These are phyloP conservation scores for Notothenia rossii DNA, from an alignment of 2,113 vertebrate species.

Conservation along the genomic window DNA sequence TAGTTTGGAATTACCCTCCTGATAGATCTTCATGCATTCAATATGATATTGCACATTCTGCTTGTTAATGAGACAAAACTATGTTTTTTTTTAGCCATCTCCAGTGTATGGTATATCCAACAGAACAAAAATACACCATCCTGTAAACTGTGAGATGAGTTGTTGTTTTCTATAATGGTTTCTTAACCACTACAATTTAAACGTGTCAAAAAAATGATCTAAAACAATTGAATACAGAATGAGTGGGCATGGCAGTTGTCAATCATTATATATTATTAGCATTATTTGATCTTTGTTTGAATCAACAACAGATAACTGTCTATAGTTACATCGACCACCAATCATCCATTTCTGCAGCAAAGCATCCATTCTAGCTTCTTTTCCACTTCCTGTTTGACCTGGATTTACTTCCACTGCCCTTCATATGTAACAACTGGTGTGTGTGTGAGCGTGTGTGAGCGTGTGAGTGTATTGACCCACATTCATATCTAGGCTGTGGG, in stretches of 20 bases:
- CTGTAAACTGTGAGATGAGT: slow-evolving; percentile 14
- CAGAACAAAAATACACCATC: neutral
- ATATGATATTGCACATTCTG: neutral
- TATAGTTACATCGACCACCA: neutral
- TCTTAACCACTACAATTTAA: neutral
- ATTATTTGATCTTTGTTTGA: neutral
- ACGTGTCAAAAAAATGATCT: too few relatives aligned
- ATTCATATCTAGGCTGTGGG: slow-evolving; percentile 65
- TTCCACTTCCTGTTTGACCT: slow-evolving; percentile 58
- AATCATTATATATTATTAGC: neutral
- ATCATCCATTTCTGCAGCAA: neutral
- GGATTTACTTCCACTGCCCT: slow-evolving; percentile 40
- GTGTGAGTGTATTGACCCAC: slow-evolving; percentile 68
- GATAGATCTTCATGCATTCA: neutral
- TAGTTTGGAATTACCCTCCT: neutral
- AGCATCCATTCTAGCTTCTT: neutral
- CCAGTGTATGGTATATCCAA: neutral
- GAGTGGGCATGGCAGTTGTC: neutral
- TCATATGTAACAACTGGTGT: slow-evolving; percentile 50
- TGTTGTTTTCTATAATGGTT: neutral
- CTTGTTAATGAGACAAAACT: neutral
- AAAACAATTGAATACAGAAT: neutral
- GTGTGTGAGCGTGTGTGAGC: slow-evolving; percentile 10
- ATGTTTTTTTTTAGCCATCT: neutral
- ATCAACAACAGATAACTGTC: neutral